Base-by-base conservation (phyloP, 1,140 invertebrate genomes). In the Zaprionus camerounensis region DNA sequence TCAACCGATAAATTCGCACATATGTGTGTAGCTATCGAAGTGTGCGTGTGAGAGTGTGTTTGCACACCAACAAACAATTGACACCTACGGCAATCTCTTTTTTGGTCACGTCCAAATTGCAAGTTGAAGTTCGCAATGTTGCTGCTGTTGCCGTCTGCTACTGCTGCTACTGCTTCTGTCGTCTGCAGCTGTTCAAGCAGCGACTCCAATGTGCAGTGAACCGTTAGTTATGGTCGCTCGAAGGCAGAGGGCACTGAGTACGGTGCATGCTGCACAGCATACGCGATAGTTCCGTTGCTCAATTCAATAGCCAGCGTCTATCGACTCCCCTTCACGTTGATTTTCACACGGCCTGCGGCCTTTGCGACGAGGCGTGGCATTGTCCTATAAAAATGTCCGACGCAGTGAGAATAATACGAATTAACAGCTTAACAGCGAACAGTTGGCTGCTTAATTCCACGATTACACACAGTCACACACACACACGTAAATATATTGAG, bases 1-100 rank as follows among this genome's bases (percentile, higher is more conserved):
- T 85, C 85, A 91, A 90, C 85, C 85, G 85, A 88, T 88, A 88
- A 88, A 88, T 88, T 88, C 86, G 90, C 85, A 90, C 82, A 90
- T 85, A 90, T 74, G 61, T 74, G 61, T 74, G 55, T 34, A 51
- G 17, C 28, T 24, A 12, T 12, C 5, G 20, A 4, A 22, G 28
- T 44, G 28, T 24, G 12, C 34, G 28, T 68, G 38, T 57, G 22
- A 22, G 28, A 38, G n/a, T 41, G 81, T 70, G 71, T 69, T 63
- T 76, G 58, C 76, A 87, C 85, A 88, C 83, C 78, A 88, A 71
- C 84, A 90, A 88, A 90, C 86, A 90, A 91, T 90, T 90, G 85
- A 82, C 85, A 90, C 85, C 86, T 90, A 85, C 90, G 85, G 85
- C 85, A 78, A 91, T 91, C 76, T 53, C 68, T 76, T 86, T 86